Percentiles rank a stretch among this genome's conserved stretches.
phyloP scores from a whole-genome alignment of 2,797 vertebrate species.

The Acanthis flammea region DNA sequence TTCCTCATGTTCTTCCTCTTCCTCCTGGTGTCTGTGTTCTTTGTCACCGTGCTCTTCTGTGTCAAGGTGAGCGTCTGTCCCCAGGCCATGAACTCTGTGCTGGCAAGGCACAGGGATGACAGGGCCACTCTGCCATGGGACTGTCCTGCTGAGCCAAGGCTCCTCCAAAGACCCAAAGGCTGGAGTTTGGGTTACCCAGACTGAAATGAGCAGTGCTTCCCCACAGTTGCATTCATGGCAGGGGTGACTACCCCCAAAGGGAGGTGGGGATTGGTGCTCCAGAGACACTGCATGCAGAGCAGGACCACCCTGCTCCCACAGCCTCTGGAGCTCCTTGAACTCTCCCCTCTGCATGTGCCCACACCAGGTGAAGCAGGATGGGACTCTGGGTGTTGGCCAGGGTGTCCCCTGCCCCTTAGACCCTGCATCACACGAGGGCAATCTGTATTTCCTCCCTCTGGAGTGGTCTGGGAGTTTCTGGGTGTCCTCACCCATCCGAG shows the following conservation, averaged over 20 bases:
- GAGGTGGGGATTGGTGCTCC: neutral
- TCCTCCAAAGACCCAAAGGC: neutral
- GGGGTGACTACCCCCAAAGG: neutral
- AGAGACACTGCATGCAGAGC: neutral
- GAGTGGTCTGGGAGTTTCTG: neutral
- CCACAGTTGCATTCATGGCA: neutral
- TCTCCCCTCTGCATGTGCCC: neutral
- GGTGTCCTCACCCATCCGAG: neutral
- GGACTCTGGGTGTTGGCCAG: neutral
- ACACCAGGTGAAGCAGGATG: neutral
- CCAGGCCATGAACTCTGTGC: neutral
- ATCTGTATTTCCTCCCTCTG: neutral
- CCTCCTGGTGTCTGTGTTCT: conserved; percentile 85
- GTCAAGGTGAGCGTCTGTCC: conserved; percentile 80
- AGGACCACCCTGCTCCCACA: neutral
- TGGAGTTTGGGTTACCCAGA: neutral
- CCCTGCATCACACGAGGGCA: fast-evolving
- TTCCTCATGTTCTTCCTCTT: conserved; percentile 95
- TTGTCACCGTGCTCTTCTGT: conserved; percentile 91
- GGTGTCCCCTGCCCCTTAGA: neutral
- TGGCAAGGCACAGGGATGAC: neutral
- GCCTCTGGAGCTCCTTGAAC: neutral
- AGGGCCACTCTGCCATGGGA: neutral
- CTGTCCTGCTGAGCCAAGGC: neutral
- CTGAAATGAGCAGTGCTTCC: neutral